Evolutionary conservation across 2,113 vertebrate species (phyloP).

Genomic region (Centrocercus urophasianus): DNA sequence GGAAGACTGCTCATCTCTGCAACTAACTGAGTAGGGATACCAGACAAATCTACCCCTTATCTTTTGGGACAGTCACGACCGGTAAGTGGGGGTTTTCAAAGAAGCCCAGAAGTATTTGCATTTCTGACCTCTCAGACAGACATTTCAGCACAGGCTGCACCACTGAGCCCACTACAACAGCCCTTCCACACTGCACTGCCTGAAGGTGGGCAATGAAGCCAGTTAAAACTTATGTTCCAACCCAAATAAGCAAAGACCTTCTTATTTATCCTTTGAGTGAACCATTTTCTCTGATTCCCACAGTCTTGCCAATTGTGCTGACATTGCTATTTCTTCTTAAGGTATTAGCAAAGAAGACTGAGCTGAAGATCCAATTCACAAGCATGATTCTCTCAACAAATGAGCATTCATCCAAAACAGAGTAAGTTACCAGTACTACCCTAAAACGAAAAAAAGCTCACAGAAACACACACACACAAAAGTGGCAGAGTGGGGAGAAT

Average conservation of each 20-base stretch:
- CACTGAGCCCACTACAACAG: background rate
- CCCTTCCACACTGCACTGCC: background rate
- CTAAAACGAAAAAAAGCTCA: background rate
- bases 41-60: background rate
- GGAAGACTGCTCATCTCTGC: background rate
- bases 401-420: background rate
- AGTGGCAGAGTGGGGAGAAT: background rate
- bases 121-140: background rate
- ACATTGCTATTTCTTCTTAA: background rate
- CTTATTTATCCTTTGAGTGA: background rate
- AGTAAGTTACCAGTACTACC: background rate
- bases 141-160: background rate
- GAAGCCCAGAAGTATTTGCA: background rate
- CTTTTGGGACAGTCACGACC: background rate
- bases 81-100: background rate
- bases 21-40: rapidly evolving
- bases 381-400: background rate
- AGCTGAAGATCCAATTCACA: background rate
- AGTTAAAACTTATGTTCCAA: background rate
- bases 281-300: background rate
- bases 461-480: background rate
- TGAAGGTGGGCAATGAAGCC: background rate
- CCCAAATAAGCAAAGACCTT: background rate
- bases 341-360: background rate
- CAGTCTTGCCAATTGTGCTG: background rate